phyloP scores from a whole-genome alignment of 2,888 invertebrate species.

The Epiblema foenella region DNA sequence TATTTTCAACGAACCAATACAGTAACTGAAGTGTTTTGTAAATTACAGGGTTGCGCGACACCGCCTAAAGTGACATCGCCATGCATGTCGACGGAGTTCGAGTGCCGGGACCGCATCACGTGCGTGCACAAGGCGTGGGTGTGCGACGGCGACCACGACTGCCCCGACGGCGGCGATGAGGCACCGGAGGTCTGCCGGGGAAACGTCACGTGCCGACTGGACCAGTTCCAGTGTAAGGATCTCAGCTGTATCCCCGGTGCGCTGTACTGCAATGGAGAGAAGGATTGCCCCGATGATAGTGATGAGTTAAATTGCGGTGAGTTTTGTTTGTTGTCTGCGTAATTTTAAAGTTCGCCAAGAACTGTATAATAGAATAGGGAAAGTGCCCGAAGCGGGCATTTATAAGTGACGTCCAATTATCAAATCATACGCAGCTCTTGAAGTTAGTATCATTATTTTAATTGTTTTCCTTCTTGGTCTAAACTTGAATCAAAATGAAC shows the following conservation, averaged over 20 bases:
- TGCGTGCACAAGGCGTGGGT: constrained; percentile 93
- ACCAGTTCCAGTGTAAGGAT: constrained; percentile 95
- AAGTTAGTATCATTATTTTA: neutral
- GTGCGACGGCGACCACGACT: constrained; percentile 93
- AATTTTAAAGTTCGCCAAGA: neutral
- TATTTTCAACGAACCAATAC: neutral
- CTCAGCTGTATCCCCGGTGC: constrained; percentile 92
- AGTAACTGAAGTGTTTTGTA: constrained; percentile 2
- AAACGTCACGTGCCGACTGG: constrained; percentile 91
- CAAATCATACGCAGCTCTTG: no score
- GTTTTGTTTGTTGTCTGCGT: constrained; percentile 53
- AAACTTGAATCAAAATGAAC: neutral
- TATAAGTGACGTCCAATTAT: neutral
- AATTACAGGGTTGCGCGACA: constrained; percentile 86
- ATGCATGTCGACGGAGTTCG: constrained; percentile 90
- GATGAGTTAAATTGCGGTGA: constrained; percentile 94
- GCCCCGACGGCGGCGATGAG: constrained; percentile 93
- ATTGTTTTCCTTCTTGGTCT: neutral
- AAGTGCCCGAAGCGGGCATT: neutral
- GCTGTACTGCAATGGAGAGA: constrained; percentile 91
- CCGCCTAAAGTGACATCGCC: constrained; percentile 83
- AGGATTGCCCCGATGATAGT: constrained; percentile 93
- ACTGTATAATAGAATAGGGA: neutral
- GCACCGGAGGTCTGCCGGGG: constrained; percentile 86
- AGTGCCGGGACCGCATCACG: constrained; percentile 91